Evolutionary conservation across 2,888 invertebrate genomes (phyloP).

Genomic region (Andrena praecox): DNA sequence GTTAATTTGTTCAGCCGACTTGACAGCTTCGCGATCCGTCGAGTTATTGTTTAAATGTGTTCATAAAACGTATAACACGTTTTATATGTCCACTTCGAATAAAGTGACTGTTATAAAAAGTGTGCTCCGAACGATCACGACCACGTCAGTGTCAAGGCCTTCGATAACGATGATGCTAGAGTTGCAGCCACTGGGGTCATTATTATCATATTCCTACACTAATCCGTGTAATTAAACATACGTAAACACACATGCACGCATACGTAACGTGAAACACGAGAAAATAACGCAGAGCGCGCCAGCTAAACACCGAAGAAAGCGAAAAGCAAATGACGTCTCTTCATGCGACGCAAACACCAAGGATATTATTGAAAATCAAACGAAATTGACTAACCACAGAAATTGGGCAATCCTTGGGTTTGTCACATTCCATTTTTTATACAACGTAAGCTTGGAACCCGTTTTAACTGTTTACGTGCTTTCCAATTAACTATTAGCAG

Average conservation of each 20-base stretch:
- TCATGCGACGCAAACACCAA: background rate
- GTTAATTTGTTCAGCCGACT: background rate
- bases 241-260: conserved; percentile 36
- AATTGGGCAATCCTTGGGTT: background rate
- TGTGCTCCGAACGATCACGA: background rate
- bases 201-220: conserved; percentile 19
- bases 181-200: conserved; percentile 14
- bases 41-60: background rate
- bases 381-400: background rate
- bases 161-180: conserved; percentile 25
- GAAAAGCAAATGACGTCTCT: conserved; percentile 18
- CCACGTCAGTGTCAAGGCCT: conserved; percentile 27
- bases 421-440: background rate
- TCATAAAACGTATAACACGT: background rate
- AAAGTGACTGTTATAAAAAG: background rate
- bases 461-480: background rate
- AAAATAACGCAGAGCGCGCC: conserved; percentile 48
- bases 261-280: conserved; percentile 36
- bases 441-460: background rate
- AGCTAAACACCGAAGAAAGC: conserved; percentile 33
- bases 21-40: background rate
- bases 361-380: conserved; percentile 1
- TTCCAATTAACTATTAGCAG: background rate
- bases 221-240: conserved; percentile 33
- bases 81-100: background rate